phyloP scores from a whole-genome alignment of 2,113 vertebrate genomes.

The Ciconia boyciana region DNA sequence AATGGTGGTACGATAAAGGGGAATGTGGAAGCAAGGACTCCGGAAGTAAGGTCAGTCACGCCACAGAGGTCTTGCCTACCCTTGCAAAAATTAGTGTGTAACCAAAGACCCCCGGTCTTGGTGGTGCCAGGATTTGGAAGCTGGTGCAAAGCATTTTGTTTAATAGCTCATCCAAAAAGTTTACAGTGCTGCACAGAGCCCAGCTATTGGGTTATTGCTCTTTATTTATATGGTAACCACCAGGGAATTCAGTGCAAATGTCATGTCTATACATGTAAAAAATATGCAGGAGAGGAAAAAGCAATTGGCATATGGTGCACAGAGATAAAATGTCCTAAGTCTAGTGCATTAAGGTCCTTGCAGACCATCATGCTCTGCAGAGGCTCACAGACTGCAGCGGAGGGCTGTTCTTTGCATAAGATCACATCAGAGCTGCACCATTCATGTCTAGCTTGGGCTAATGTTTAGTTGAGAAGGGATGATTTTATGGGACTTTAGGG shows the following conservation, averaged over 20 bases:
- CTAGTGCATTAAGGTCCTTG: not conserved
- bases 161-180: not conserved
- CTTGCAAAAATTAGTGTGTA: constrained; percentile 72
- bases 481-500: not conserved
- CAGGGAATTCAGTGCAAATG: not conserved
- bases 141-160: not conserved
- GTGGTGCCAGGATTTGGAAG: constrained; percentile 53
- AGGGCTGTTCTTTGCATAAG: not conserved
- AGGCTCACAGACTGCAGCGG: not conserved
- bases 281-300: not conserved
- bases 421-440: not conserved
- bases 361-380: not conserved
- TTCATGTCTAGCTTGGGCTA: not conserved
- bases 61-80: constrained; percentile 77
- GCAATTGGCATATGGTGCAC: not conserved
- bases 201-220: not conserved
- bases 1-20: constrained; percentile 99
- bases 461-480: not conserved
- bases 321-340: not conserved
- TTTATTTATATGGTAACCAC: constrained; percentile 33
- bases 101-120: constrained; percentile 42
- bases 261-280: not conserved
- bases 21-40: constrained; percentile 98
- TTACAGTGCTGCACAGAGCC: not conserved
- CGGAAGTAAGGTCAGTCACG: constrained; percentile 98